Percentiles rank a stretch among this genome's conserved stretches.
These are phyloP conservation scores for Pristionchus japonicus DNA, from an alignment of 2,888 invertebrate genomes.

Conservation along the genomic window DNA sequence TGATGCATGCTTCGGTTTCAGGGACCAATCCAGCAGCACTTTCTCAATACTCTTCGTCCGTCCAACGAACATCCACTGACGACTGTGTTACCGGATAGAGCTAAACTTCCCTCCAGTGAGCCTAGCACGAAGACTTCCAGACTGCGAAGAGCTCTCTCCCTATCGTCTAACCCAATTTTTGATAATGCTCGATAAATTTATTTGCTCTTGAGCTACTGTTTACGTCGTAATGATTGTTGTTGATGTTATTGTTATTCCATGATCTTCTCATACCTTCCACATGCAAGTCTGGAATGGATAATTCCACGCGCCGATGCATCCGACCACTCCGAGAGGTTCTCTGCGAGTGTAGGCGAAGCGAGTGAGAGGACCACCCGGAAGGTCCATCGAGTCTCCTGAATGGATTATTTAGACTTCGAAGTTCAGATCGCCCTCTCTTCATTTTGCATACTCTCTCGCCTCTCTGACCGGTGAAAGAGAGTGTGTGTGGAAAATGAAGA, in stretches of 20 bases:
- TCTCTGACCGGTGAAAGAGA: too few relatives aligned
- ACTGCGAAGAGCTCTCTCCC: background rate
- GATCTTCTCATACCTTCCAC: constrained; percentile 60
- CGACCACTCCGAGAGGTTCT: constrained; percentile 72
- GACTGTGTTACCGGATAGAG: background rate
- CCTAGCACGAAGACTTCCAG: background rate
- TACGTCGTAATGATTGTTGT: background rate
- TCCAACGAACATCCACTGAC: background rate
- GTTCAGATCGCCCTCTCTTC: too few relatives aligned
- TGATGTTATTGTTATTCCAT: background rate
- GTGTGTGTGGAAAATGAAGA: too few relatives aligned
- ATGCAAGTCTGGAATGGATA: constrained; percentile 72
- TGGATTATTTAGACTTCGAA: background rate
- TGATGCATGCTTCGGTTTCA: background rate
- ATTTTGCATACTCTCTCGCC: too few relatives aligned
- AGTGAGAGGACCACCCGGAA: constrained; percentile 61
- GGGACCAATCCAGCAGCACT: background rate
- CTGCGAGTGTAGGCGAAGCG: constrained; percentile 71
- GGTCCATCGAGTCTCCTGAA: constrained; percentile 64
- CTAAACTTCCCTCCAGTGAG: background rate
- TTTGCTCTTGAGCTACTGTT: too few relatives aligned
- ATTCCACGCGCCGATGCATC: constrained; percentile 74
- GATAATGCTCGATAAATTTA: background rate
- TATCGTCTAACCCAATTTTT: background rate
- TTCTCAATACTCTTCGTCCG: background rate